Conservation (phyloP, 2,888 invertebrate genomes). For the Andrena minutula region DNA sequence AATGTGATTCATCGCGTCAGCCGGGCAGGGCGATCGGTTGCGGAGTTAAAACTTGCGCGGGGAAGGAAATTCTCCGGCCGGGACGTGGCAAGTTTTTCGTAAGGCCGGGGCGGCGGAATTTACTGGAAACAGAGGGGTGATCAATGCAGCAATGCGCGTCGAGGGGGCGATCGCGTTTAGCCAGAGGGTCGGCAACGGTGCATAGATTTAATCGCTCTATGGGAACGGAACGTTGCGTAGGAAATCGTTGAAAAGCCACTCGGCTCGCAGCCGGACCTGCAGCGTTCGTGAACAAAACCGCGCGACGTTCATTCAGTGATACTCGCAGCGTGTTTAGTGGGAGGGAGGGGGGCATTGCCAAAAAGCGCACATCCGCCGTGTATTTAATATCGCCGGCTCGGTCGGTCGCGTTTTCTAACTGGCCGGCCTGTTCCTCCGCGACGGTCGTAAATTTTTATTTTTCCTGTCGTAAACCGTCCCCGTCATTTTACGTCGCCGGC, state of each 20-base stretch:
- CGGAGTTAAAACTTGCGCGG: background rate
- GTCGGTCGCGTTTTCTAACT: background rate
- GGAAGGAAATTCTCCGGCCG: constrained; percentile 19
- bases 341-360: too few relatives aligned
- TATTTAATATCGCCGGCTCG: background rate
- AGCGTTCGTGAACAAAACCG: constrained; percentile 32
- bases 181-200: constrained; percentile 71
- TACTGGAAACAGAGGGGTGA: constrained; percentile 58
- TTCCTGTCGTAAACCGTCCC: constrained; percentile 34
- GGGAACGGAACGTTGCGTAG: constrained; percentile 70
- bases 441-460: constrained; percentile 50
- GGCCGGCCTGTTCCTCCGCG: background rate
- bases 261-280: constrained; percentile 43
- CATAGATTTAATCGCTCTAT: constrained; percentile 72
- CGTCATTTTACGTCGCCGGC: constrained; percentile 16
- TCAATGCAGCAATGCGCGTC: constrained; percentile 60
- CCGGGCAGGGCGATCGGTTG: background rate
- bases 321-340: too few relatives aligned
- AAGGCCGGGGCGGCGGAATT: constrained; percentile 31
- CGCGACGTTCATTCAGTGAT: background rate
- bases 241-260: constrained; percentile 62
- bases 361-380: too few relatives aligned
- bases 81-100: constrained; percentile 23
- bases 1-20: background rate
- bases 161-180: constrained; percentile 57